Percentiles rank a stretch among this genome's conserved stretches.
These are phyloP conservation scores for Rhynchonycteris naso DNA, from an alignment of 2,797 vertebrate species.

Conservation along the genomic window DNA sequence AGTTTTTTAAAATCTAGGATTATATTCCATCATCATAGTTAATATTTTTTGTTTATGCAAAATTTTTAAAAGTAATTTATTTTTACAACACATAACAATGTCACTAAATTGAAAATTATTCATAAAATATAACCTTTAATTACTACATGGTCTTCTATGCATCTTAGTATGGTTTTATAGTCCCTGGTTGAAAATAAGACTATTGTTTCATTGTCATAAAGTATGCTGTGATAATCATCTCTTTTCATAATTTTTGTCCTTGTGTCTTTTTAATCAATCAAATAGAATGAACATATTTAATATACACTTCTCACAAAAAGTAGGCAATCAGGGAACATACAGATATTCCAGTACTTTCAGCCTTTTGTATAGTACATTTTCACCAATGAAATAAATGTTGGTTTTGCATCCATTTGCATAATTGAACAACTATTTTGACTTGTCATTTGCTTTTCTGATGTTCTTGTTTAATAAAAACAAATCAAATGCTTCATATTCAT, in stretches of 20 bases:
- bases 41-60: neutral
- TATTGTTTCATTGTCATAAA: neutral
- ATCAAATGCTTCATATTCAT: too few relatives aligned
- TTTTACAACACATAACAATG: neutral
- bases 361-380: too few relatives aligned
- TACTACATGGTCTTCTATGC: neutral
- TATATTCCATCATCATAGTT: neutral
- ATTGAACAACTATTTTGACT: too few relatives aligned
- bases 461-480: too few relatives aligned
- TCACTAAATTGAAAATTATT: neutral
- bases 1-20: neutral
- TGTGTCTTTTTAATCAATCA: neutral
- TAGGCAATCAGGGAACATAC: too few relatives aligned
- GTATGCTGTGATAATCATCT: neutral
- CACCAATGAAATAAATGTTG: too few relatives aligned
- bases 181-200: neutral
- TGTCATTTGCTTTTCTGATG: too few relatives aligned
- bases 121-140: neutral
- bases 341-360: too few relatives aligned
- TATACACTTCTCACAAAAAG: too few relatives aligned
- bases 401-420: too few relatives aligned
- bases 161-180: neutral
- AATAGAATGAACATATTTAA: slow-evolving; percentile 1
- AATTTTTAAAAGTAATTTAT: neutral
- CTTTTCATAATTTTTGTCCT: neutral